Base-by-base conservation (phyloP, 2,797 vertebrate species). In the Tragopan temminckii region DNA sequence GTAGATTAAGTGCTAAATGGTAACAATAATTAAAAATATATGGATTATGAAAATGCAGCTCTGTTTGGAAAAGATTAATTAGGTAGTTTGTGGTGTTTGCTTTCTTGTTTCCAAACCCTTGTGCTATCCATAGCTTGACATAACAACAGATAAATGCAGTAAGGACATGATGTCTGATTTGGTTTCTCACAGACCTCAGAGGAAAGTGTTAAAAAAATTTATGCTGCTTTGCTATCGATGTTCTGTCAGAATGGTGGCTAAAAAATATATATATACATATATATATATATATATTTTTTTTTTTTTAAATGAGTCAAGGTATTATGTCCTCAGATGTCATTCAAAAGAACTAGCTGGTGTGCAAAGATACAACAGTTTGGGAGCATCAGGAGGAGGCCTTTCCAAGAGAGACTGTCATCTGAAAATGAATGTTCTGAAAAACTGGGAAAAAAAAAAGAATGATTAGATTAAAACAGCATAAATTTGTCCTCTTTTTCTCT, bases 401-500 rank as follows among this genome's bases (percentile, higher is more conserved):
- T 69, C 33, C 31, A 71, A 85, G 86, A 80, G 50, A 53, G 45
- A 45, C 7, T 16, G 33, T 67, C 18, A 24, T 27, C 12, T 79
- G 29, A 86, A 90, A 92, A 59, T 33, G 31, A 46, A 64, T 86
- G 25, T 80, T 90, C 38, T 82, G 66, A 90, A 92, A 87, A 92
- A 66, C 12, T 29, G 33, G 5, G 7, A 1, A 29, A 48, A 42
- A 43, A 43, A 77, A 64, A 82, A 66, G 24, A 88, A 57, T 35
- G 1, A 43, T 61, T 17, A 68, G 3, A 71, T 89, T 84, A 79
- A 84, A 29, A 77, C 24, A 43, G 3, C 48, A 48, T 50, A 29
- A 80, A 82, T 87, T 61, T 86, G 23, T 74, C 93, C 45, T 70
- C 19, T 84, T 87, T 85, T 94, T 62, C 71, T 94, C 48, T 75